Base-by-base conservation (phyloP, 53 echinoderm and acorn worm species). In the Stichopus horrens region DNA sequence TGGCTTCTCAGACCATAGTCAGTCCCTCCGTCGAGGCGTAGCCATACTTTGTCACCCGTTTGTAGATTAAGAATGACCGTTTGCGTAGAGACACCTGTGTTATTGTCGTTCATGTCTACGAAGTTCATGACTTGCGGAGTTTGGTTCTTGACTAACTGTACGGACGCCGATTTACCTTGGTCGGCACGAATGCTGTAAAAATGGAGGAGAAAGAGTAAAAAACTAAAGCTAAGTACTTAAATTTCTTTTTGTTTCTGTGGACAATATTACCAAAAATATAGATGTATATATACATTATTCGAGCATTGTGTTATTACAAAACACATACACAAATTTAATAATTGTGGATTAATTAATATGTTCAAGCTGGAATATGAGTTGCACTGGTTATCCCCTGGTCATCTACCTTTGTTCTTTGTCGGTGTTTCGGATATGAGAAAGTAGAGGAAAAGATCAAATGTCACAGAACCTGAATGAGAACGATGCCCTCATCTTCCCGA, bases 1-100 rank as follows among this genome's bases (percentile, higher is more conserved):
- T 92, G 92, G 52, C 92, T 92, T 22, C 77, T 54, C 23, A 92
- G 73, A 14, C 89, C 92, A 80, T 92, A 92, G 57, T 92, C 86
- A 0, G 21, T 18, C n/a, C 92, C 89, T 21, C 89, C 86, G 18
- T 76, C 54, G 7, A 92, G 76, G 56, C 89, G 79, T 57, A 92
- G 79, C 92, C 92, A 92, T 7, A 86, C 92, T 68, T 67, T 89
- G 19, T 92, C 92, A 5, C 89, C 92, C 55, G 56, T 56, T 57
- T 16, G 71, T 11, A 92, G 86, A 59, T 92, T 89, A 54, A 92
- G 80, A 14, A 92, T 89, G 21, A 89, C 92, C 18, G 92, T 88
- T 76, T 92, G 92, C 6, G 89, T 88, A 7, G 89, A 76, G 55
- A 86, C 82, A 1, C 92, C 86, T 16, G 88, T 76, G 22, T 83